phyloP scores from a whole-genome alignment of 2,888 invertebrate species.

The Ecliptopera silaceata region DNA sequence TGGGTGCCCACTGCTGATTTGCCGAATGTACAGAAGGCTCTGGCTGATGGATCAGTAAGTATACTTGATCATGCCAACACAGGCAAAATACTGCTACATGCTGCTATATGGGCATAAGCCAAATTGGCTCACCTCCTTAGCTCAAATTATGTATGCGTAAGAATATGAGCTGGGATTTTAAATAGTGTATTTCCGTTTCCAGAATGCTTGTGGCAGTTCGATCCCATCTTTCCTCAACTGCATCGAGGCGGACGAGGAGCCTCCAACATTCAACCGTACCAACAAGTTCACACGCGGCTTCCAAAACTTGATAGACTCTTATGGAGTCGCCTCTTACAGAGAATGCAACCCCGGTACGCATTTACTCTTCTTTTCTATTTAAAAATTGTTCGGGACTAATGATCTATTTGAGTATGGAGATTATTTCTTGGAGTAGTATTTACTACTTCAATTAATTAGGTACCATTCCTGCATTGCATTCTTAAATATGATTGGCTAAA shows the following conservation, averaged over 20 bases:
- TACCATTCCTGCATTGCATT: too few relatives aligned
- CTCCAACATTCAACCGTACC: slow-evolving; percentile 95
- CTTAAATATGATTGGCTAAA: too few relatives aligned
- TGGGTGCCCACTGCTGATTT: slow-evolving; percentile 91
- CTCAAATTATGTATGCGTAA: too few relatives aligned
- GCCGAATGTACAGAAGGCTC: slow-evolving; percentile 89
- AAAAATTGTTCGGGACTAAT: too few relatives aligned
- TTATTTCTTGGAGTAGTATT: too few relatives aligned
- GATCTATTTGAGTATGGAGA: too few relatives aligned
- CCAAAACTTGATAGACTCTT: slow-evolving; percentile 96
- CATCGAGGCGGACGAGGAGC: slow-evolving; percentile 90
- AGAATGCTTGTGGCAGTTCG: slow-evolving; percentile 91
- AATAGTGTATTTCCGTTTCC: slow-evolving; percentile 9
- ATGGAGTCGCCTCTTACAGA: slow-evolving; percentile 95
- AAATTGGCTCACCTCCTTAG: too few relatives aligned
- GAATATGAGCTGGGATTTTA: not conserved
- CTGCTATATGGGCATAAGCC: too few relatives aligned
- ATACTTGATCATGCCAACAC: too few relatives aligned
- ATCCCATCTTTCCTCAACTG: slow-evolving; percentile 97
- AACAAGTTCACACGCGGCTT: slow-evolving; percentile 97
- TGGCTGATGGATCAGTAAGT: slow-evolving; percentile 91
- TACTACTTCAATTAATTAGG: too few relatives aligned
- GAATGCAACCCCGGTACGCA: slow-evolving; percentile 93
- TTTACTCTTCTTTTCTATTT: not conserved
- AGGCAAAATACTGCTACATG: too few relatives aligned